Percentiles rank a stretch among this genome's conserved stretches.
These are phyloP conservation scores for Boloria euphrosyne DNA, from an alignment of 2,888 invertebrate genomes.

Conservation along the genomic window DNA sequence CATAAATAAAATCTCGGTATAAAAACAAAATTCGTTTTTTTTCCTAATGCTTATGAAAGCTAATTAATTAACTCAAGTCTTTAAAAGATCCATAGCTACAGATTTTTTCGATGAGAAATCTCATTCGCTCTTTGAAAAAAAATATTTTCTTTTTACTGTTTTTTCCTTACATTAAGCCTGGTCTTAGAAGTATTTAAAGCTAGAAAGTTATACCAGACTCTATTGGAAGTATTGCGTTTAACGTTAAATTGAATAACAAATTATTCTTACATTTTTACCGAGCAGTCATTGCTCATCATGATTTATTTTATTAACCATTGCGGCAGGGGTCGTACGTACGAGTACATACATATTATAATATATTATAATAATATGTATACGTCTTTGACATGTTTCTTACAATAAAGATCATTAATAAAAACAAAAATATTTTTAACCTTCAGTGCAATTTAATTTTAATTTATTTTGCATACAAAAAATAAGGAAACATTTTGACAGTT, in stretches of 20 bases:
- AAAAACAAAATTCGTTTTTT: no score
- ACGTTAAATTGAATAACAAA: constrained; percentile 8
- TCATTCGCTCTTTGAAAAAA: constrained; percentile 31
- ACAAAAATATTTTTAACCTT: no score
- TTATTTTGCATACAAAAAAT: no score
- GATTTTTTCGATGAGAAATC: constrained; percentile 37
- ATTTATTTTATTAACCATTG: not conserved
- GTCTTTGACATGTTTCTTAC: no score
- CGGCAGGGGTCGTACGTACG: no score
- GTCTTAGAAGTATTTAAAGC: constrained; percentile 16
- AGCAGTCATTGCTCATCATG: not conserved
- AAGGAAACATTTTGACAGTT: no score
- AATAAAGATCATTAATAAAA: no score
- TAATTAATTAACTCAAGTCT: constrained; percentile 38
- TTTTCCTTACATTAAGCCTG: constrained; percentile 23
- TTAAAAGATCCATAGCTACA: constrained; percentile 35
- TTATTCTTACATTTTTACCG: not conserved
- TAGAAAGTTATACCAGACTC: constrained; percentile 15
- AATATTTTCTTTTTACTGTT: constrained; percentile 29
- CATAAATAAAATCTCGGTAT: no score
- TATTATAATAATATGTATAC: not conserved
- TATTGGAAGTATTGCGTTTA: constrained; percentile 10
- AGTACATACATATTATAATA: no score
- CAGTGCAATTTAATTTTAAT: no score
- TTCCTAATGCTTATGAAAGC: constrained; percentile 17